Percentiles rank a stretch among this genome's conserved stretches.
These are phyloP conservation scores for Epiblema foenella DNA, from an alignment of 2,888 invertebrate genomes.

Conservation along the genomic window DNA sequence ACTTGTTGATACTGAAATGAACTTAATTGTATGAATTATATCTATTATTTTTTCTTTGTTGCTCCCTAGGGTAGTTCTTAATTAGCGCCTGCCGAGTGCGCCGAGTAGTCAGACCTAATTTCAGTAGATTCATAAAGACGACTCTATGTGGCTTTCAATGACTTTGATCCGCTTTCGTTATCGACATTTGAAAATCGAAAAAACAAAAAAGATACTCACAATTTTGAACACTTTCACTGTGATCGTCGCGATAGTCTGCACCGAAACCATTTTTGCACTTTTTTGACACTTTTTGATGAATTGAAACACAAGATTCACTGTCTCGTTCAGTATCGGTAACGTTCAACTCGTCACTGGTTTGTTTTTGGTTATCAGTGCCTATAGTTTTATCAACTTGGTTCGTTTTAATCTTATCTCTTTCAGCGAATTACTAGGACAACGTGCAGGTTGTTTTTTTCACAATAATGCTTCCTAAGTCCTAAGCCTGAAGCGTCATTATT, in stretches of 20 bases:
- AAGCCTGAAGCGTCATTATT: slow-evolving; percentile 45
- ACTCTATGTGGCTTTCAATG: slow-evolving; percentile 18
- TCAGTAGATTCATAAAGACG: slow-evolving; percentile 1
- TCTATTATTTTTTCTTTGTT: too few relatives aligned
- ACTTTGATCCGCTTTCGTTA: slow-evolving; percentile 34
- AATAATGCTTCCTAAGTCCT: slow-evolving; percentile 48
- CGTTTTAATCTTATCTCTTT: slow-evolving; percentile 76
- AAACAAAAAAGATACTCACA: slow-evolving; percentile 84
- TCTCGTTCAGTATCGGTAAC: slow-evolving; percentile 68
- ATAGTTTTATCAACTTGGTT: slow-evolving; percentile 67
- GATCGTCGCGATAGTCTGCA: slow-evolving; percentile 92
- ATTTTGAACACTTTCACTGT: slow-evolving; percentile 92
- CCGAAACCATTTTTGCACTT: slow-evolving; percentile 89
- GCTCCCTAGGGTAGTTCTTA: background rate
- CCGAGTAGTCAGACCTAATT: background rate
- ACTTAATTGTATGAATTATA: too few relatives aligned
- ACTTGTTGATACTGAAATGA: too few relatives aligned
- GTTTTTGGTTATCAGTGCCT: slow-evolving; percentile 67
- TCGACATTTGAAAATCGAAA: slow-evolving; percentile 23
- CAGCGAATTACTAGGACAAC: slow-evolving; percentile 79
- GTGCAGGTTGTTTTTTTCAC: slow-evolving; percentile 55
- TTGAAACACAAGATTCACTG: slow-evolving; percentile 48
- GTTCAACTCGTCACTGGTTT: slow-evolving; percentile 68
- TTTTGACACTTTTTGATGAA: slow-evolving; percentile 50
- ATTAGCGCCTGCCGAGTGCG: background rate